Evolutionary conservation across 2,113 vertebrate genomes (phyloP), one percentile per base, ranked within the genome.

Genomic region (Gavialis gangeticus): DNA sequence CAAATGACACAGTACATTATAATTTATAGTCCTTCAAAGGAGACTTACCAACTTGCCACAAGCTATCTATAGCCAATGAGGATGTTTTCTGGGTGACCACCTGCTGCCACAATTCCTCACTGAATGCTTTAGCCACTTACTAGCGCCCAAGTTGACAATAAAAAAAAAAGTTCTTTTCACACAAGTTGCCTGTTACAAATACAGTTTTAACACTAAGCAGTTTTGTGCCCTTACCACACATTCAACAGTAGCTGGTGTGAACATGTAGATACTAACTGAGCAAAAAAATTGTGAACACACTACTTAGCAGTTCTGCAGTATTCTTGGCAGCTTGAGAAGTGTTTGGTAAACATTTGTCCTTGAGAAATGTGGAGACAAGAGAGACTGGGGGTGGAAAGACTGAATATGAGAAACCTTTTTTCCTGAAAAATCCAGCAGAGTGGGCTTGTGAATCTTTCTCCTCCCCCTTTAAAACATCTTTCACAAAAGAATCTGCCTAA

Each of bases 291-390:
- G 80, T 57, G 55, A 93, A 86, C 46, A 25, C 21, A 56, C 13
- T 75, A 56, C 77, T 94, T 84, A 93, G 79, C 57, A 89, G 92
- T 69, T 63, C 63, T 62, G 75, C 84, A 82, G 79, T 67, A 89
- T 85, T 86, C 79, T 85, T 4, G 13, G 13, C 55, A 86, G 85
- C 37, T 95, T 82, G 17, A 75, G 54, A 92, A 75, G 75, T 66
- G 66, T 90, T 25, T 91, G 66, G 66, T 84, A 95, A 96, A 96
- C n/a, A 79, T 46, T 81, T 57, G 66, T 60, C 57, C 46, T 82
- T 84, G 78, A 76, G 75, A 92, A 91, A 67, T 82, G 79, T 75
- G 54, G n/a, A 92, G 85, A 87, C 1, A 64, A 30, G 73, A 92
- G 93, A 73, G n/a, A 84, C 62, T 62, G 67, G 58, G n/a, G 46